phyloP scores from a whole-genome alignment of 2,113 vertebrate species.

The Dryoscopus gambensis region DNA sequence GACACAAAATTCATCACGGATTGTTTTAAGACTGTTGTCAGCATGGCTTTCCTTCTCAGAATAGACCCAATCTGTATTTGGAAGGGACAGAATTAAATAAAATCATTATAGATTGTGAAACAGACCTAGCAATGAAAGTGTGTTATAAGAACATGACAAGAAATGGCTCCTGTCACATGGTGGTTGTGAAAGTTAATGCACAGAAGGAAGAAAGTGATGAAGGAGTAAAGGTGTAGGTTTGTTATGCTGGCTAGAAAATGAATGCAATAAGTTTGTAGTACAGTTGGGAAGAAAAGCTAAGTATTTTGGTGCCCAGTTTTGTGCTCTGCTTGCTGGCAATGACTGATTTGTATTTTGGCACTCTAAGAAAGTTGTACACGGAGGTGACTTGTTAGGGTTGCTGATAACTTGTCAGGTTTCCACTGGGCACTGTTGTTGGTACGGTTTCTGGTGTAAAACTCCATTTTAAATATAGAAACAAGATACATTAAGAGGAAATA shows the following conservation, averaged over 20 bases:
- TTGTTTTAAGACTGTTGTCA: background rate
- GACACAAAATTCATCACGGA: background rate
- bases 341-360: background rate
- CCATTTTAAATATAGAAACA: background rate
- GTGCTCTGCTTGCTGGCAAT: background rate
- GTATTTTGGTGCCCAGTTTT: background rate
- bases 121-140: background rate
- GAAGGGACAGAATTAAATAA: background rate
- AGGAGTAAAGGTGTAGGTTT: background rate
- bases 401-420: background rate
- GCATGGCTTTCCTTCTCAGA: background rate
- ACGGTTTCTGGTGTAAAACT: background rate
- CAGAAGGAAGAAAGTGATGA: background rate
- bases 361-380: background rate
- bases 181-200: background rate
- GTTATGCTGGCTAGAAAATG: background rate
- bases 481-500: background rate
- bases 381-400: background rate
- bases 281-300: background rate
- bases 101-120: background rate
- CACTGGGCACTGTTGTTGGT: background rate
- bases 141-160: background rate
- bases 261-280: background rate
- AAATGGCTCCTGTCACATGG: background rate
- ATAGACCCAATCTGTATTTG: background rate